Conservation (phyloP, 1,140 invertebrate genomes). For the Sycophila sp. region DNA sequence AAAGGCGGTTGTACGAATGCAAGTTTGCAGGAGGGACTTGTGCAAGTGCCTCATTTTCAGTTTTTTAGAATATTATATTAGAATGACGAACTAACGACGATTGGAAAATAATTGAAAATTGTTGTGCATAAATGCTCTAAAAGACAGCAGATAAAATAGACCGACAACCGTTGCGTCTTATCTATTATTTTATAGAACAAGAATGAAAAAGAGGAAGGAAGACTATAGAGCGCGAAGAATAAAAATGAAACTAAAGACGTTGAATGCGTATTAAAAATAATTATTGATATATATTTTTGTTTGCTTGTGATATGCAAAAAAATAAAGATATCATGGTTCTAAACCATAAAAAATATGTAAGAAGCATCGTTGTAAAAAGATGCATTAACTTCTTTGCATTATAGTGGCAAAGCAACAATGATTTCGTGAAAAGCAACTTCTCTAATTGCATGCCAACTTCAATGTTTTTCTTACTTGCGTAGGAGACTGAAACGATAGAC, state of each 20-base stretch:
- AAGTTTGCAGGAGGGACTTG: constrained; percentile 47
- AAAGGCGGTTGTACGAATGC: constrained; percentile 34
- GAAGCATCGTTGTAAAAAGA: constrained; percentile 20
- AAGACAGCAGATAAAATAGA: constrained; percentile 33
- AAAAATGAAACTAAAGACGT: constrained; percentile 41
- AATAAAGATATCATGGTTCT: constrained; percentile 34
- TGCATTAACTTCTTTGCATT: constrained; percentile 16
- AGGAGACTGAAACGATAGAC: constrained; percentile 35
- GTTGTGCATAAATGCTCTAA: constrained; percentile 35
- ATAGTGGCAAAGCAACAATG: neutral
- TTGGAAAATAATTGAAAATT: constrained; percentile 45
- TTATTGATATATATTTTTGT: constrained; percentile 38
- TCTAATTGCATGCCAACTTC: constrained; percentile 30
- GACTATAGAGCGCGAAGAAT: neutral
- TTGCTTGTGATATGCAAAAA: constrained; percentile 37
- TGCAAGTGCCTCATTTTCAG: constrained; percentile 56
- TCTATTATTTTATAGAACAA: constrained; percentile 43
- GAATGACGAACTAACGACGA: constrained; percentile 36
- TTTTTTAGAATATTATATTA: constrained; percentile 43
- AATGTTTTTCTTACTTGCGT: constrained; percentile 33
- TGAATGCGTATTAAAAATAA: constrained; percentile 34
- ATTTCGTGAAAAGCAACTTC: constrained; percentile 24
- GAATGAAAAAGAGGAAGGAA: constrained; percentile 27
- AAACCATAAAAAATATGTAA: constrained; percentile 40
- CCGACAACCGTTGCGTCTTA: constrained; percentile 25